Evolutionary conservation across 2,113 vertebrate genomes (phyloP), one percentile per base, ranked within the genome.

Genomic region (Tretioscincus oriximinensis): DNA sequence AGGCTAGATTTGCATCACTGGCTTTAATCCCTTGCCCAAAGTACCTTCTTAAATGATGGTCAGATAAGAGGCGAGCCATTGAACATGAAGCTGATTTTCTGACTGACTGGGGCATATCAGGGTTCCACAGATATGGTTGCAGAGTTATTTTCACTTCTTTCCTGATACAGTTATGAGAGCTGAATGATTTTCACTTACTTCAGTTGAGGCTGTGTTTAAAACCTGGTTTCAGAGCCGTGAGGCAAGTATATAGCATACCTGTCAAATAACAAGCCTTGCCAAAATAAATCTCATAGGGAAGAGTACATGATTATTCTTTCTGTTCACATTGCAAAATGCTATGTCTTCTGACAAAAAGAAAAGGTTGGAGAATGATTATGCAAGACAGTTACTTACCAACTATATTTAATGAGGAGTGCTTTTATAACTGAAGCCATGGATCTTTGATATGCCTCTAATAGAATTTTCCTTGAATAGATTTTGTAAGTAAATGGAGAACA

Each of bases 121-220:
- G 76, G 54, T 78, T 86, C 83, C 69, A 16, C 29, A 77, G 68
- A 75, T 58, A 80, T 65, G 78, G 85, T 82, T 73, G 73, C 72
- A 91, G 84, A 85, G 64, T 84, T 91, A 88, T 77, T 68, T 0
- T 75, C 54, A 73, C 82, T 84, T 92, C 87, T 90, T 90, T 88
- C 77, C 89, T 74, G 83, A 83, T 87, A 70, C n/a, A 82, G 71
- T 91, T 92, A 88, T 87, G 85, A 91, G 75, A 88, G 49, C 90
- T 92, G 91, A 93, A 89, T 81, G 83, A 88, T 88, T 91, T 91
- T 85, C 82, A 89, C 87, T 94, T 85, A 88, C 80, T 88, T 92
- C 83, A 86, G 60, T 83, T 84, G 87, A 91, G 81, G 67, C 84
- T 89, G 81, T 65, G 18, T 87, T 89, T 92, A 85, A 94, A 94